phyloP scores from a whole-genome alignment of 1,140 invertebrate species.

The Callitettix versicolor region DNA sequence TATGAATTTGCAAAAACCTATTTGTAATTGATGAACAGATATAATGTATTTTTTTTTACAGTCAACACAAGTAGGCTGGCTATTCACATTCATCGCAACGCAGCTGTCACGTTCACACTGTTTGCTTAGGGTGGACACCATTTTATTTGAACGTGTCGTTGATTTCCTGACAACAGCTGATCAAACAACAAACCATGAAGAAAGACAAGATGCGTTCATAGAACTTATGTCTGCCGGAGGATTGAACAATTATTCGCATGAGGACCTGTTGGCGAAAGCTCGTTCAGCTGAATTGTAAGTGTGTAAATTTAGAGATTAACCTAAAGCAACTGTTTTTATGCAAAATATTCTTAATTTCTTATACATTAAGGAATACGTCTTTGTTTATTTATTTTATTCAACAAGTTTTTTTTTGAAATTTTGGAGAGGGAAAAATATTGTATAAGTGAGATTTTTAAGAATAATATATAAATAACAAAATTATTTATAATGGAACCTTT shows the following conservation, averaged over 20 bases:
- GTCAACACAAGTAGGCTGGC: slow-evolving; percentile 46
- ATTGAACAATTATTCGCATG: slow-evolving; percentile 11
- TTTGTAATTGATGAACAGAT: too few species aligned
- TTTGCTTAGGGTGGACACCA: slow-evolving; percentile 34
- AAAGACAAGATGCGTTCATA: slow-evolving; percentile 69
- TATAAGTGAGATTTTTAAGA: too few species aligned
- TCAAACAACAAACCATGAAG: slow-evolving; percentile 47
- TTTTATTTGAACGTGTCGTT: slow-evolving; percentile 34
- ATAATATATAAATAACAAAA: too few species aligned
- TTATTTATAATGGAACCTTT: too few species aligned
- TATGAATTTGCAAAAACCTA: too few species aligned
- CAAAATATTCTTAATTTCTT: too few species aligned
- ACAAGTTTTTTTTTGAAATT: too few species aligned
- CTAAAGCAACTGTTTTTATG: too few species aligned
- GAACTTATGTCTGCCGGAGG: slow-evolving; percentile 52
- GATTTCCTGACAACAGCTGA: slow-evolving; percentile 36
- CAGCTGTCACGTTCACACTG: slow-evolving; percentile 44
- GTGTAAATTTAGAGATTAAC: too few species aligned
- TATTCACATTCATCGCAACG: slow-evolving; percentile 62
- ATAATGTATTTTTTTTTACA: slow-evolving; percentile 32
- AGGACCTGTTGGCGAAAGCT: slow-evolving; percentile 19
- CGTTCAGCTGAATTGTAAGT: slow-evolving; percentile 25
- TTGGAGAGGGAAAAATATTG: too few species aligned
- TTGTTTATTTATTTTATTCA: too few species aligned
- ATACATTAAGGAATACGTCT: too few species aligned